Conservation (phyloP, 2,888 invertebrate genomes). For the Phyllotreta cruciferae region DNA sequence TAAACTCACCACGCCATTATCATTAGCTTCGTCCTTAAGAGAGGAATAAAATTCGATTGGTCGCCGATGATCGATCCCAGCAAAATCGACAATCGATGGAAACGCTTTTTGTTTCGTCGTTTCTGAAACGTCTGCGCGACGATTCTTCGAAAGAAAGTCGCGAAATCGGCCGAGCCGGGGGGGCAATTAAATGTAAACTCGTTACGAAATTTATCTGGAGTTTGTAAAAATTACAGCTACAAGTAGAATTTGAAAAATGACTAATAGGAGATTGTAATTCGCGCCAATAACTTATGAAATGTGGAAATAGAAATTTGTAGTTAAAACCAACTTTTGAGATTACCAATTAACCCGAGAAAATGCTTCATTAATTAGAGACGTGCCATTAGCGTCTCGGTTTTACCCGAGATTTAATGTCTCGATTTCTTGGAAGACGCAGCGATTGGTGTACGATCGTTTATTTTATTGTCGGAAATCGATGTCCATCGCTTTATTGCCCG, state of each 20-base stretch:
- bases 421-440: slow-evolving; percentile 22
- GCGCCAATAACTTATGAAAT: no score
- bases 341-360: slow-evolving; percentile 40
- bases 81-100: slow-evolving; percentile 13
- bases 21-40: slow-evolving; percentile 34
- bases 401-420: slow-evolving; percentile 41
- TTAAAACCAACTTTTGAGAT: slow-evolving; percentile 1
- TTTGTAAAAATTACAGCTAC: no score
- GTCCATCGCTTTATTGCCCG: slow-evolving; percentile 39
- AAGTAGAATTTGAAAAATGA: no score
- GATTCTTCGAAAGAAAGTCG: neutral
- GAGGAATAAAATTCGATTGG: slow-evolving; percentile 38
- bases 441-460: slow-evolving; percentile 34
- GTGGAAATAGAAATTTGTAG: no score
- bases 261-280: no score
- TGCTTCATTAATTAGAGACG: slow-evolving; percentile 41
- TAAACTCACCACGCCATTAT: slow-evolving; percentile 36
- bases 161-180: no score
- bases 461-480: slow-evolving; percentile 43
- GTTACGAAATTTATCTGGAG: no score
- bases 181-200: no score
- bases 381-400: slow-evolving; percentile 30
- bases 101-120: neutral
- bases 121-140: neutral
- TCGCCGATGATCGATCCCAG: slow-evolving; percentile 22